phyloP scores from a whole-genome alignment of 2,797 vertebrate genomes.

The Alectoris magna region DNA sequence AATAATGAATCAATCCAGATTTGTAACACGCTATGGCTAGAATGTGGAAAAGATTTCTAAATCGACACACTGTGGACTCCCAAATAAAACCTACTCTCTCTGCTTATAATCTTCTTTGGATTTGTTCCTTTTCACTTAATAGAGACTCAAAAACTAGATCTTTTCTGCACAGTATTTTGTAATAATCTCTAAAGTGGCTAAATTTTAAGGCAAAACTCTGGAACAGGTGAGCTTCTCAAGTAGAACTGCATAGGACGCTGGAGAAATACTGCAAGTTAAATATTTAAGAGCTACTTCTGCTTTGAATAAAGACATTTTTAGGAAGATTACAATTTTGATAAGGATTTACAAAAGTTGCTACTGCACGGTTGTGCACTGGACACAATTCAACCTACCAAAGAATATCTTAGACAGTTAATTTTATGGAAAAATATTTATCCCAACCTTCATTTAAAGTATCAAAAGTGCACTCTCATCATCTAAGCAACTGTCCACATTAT shows the following conservation, averaged over 20 bases:
- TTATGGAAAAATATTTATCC: not conserved
- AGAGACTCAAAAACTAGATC: not conserved
- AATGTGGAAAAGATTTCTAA: slow-evolving; percentile 30
- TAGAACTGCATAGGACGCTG: not conserved
- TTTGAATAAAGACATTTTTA: not conserved
- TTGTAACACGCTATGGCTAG: slow-evolving; percentile 12
- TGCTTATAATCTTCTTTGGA: slow-evolving; percentile 32
- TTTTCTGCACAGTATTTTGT: not conserved
- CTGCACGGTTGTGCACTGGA: fast-evolving
- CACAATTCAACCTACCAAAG: not conserved
- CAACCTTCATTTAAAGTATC: not conserved
- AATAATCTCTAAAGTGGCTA: not conserved
- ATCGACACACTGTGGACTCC: not conserved
- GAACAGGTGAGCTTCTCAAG: not conserved
- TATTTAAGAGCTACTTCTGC: not conserved
- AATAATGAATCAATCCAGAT: slow-evolving; percentile 48
- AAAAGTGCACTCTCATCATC: not conserved
- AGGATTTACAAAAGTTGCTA: not conserved
- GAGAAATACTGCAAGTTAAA: not conserved
- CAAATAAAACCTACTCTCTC: slow-evolving; percentile 6
- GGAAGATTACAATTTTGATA: not conserved
- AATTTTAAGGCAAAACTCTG: not conserved
- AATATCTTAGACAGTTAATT: not conserved
- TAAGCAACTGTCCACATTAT: not conserved
- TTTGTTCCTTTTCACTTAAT: not conserved